Percentiles rank a stretch among this genome's conserved stretches.
Evolutionary conservation across 2,113 vertebrate genomes (phyloP).

Genomic region (Lampris megalopsis): DNA sequence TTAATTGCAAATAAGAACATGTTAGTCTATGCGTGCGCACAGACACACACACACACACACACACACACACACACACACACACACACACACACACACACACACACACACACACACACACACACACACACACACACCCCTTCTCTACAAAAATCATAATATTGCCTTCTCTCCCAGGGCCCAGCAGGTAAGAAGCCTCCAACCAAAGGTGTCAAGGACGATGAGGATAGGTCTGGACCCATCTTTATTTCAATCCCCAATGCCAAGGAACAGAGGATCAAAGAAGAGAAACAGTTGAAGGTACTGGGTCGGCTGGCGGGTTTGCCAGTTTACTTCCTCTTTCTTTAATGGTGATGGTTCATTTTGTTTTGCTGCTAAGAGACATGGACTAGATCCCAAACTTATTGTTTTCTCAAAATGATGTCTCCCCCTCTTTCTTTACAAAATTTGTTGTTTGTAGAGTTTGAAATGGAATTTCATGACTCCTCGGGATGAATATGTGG

Average conservation of each 20-base stretch:
- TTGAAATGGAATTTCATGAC: slow-evolving; percentile 98
- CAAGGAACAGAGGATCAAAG: slow-evolving; percentile 96
- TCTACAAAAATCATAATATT: background rate
- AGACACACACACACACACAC: too few relatives aligned
- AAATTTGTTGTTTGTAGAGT: slow-evolving; percentile 77
- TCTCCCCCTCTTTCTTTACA: background rate
- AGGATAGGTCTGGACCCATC: slow-evolving; percentile 93
- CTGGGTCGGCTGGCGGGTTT: background rate
- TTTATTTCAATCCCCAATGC: slow-evolving; percentile 91
- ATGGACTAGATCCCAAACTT: background rate
- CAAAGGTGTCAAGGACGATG: slow-evolving; percentile 93
- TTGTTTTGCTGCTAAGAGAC: background rate
- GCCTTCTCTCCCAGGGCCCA: slow-evolving; percentile 74
- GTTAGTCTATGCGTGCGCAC: too few relatives aligned
- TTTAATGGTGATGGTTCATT: background rate
- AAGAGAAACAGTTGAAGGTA: slow-evolving; percentile 96
- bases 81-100: background rate
- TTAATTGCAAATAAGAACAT: background rate
- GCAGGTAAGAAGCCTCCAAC: slow-evolving; percentile 89
- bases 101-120: background rate
- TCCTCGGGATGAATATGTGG: slow-evolving; percentile 96
- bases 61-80: background rate
- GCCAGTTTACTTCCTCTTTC: background rate
- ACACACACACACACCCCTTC: background rate
- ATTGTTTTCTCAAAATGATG: background rate